Base-by-base conservation (phyloP, 2,888 invertebrate genomes). In the Drosophila nr. perissopoda region DNA sequence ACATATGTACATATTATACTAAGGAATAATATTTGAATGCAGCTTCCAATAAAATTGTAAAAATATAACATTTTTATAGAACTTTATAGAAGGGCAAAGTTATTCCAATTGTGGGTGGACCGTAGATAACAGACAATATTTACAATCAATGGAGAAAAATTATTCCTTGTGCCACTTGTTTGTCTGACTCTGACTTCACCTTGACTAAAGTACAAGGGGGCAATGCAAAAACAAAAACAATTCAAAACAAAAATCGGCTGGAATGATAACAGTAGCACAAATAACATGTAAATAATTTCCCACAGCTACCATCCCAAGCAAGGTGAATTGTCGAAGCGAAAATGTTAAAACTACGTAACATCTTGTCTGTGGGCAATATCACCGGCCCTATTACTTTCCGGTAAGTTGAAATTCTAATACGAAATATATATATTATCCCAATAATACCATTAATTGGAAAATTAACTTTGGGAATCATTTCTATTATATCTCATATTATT, bases 161-260 rank as follows among this genome's bases (percentile, higher is more conserved):
- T 62, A 66, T 73, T 73, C 63, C 64, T 65, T 38, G 33, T 63
- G 65, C 74, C 65, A 63, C 64, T 67, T 69, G 66, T 71, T 60
- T 27, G 73, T 72, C 83, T 85, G 85, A 85, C 85, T 85, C 86
- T 85, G 90, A 89, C 88, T 85, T 85, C 85, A 85, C 85, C 85
- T 85, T 85, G 85, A 85, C 85, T 85, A 85, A 85, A 85, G 85
- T 89, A 85, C 84, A 89, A 73, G 64, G 60, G 69, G 63, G 70
- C 76, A 73, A 70, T 70, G 76, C 69, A 71, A 78, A 71, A 64
- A 48, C 69, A 69, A 62, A 33, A 59, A 56, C 48, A 69, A 51
- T 51, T 56, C 60, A 64, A 54, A 75, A 67, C 49, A 73, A 51
- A 45, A 67, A 52, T 27, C 25, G 59, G 56, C 29, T 34, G 45